These are phyloP conservation scores for Corythoichthys haematopterus DNA, from an alignment of 2,113 vertebrate genomes.

Conservation along the genomic window DNA sequence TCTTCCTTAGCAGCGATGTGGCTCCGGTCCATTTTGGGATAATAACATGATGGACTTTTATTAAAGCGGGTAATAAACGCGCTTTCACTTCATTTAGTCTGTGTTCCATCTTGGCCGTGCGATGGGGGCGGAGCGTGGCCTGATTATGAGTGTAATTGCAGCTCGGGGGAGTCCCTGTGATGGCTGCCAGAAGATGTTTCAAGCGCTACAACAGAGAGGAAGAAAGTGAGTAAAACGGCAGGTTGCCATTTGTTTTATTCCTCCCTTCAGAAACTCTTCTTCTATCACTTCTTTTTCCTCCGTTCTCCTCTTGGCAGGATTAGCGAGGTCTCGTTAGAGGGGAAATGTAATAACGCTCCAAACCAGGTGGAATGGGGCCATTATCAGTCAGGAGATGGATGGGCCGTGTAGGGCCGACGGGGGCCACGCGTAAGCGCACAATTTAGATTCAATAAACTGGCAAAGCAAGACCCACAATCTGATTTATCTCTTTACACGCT, in stretches of 20 bases:
- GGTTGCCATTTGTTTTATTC: conserved; percentile 32
- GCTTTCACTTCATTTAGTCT: conserved; percentile 90
- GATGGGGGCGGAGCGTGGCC: conserved; percentile 72
- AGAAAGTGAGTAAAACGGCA: conserved; percentile 47
- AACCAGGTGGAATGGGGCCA: conserved; percentile 95
- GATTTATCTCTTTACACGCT: conserved; percentile 90
- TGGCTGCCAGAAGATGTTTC: conserved; percentile 87
- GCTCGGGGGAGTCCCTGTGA: conserved; percentile 72
- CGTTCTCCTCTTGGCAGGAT: conserved; percentile 91
- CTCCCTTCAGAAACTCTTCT: conserved; percentile 30
- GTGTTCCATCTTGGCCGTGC: conserved; percentile 77
- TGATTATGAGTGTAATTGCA: conserved; percentile 91
- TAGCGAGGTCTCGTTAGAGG: conserved; percentile 93
- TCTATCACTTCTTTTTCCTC: conserved; percentile 53
- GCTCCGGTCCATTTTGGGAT: conserved; percentile 57
- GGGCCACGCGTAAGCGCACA: conserved; percentile 73
- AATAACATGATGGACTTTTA: conserved; percentile 74
- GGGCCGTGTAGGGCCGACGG: conserved; percentile 83
- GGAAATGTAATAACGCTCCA: conserved; percentile 97
- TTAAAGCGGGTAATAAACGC: conserved; percentile 82
- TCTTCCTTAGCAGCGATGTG: conserved; percentile 48
- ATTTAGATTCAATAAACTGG: conserved; percentile 99
- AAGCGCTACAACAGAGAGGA: conserved; percentile 56
- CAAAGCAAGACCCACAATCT: conserved; percentile 80
- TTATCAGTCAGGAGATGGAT: conserved; percentile 94